These are phyloP conservation scores for Mactromeris polynyma DNA, from an alignment of 2,888 invertebrate genomes.

Conservation along the genomic window DNA sequence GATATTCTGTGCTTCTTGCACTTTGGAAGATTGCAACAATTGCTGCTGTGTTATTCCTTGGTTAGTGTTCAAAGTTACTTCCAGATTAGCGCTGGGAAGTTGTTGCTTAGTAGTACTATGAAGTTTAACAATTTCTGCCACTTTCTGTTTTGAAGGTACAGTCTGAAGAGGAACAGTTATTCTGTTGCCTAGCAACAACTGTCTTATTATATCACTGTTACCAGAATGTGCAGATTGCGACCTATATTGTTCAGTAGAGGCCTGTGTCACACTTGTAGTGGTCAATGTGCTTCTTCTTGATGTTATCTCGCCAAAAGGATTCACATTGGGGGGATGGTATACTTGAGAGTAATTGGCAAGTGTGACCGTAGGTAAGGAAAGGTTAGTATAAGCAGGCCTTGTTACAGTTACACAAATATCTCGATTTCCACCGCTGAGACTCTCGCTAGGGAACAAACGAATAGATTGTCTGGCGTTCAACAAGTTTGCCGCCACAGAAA, in stretches of 20 bases:
- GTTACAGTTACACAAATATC: not conserved
- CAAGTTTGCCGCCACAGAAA: conserved; percentile 30
- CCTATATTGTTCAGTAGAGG: conserved; percentile 11
- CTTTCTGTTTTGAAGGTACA: not conserved
- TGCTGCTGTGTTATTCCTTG: not conserved
- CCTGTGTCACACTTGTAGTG: not conserved
- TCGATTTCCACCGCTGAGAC: not conserved
- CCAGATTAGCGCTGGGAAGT: not conserved
- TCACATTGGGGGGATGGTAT: not conserved
- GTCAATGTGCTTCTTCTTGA: not conserved
- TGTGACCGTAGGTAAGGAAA: not conserved
- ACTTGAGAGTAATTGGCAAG: not conserved
- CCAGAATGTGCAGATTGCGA: not conserved
- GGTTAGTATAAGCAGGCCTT: conserved; percentile 20
- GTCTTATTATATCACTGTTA: not conserved
- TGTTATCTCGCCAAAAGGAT: not conserved
- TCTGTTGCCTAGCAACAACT: conserved; percentile 7
- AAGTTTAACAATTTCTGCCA: conserved; percentile 4
- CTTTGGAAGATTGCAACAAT: not conserved
- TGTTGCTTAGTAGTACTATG: not conserved
- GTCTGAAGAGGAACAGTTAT: not conserved
- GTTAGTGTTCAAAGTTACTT: not conserved
- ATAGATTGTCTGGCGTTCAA: conserved; percentile 25
- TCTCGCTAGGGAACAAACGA: conserved; percentile 6
- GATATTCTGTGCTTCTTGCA: conserved; percentile 26